Conservation (phyloP, 2,888 invertebrate genomes). For the Cecidostiba fungosa region DNA sequence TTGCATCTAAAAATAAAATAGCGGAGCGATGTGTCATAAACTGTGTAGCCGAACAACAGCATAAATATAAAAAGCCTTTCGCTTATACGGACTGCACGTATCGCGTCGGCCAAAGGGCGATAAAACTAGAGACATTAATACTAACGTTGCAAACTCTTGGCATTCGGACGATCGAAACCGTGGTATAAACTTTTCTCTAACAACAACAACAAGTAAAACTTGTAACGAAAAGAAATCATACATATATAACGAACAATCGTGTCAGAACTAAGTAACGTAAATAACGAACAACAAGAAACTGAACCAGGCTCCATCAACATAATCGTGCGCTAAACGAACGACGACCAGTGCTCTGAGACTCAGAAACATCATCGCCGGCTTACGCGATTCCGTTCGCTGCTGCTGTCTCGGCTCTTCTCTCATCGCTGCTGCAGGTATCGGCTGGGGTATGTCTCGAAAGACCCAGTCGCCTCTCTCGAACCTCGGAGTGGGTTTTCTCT, state of each 20-base stretch:
- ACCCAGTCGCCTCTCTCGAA: slow-evolving; percentile 72
- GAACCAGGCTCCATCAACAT: slow-evolving; percentile 70
- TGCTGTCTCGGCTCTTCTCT: not conserved
- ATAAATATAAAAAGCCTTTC: not conserved
- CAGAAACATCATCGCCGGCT: slow-evolving; percentile 56
- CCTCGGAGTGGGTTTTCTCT: slow-evolving; percentile 72
- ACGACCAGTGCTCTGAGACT: slow-evolving; percentile 48
- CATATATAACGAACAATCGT: slow-evolving; percentile 25
- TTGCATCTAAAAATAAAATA: not conserved
- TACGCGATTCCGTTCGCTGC: slow-evolving; percentile 58
- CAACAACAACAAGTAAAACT: slow-evolving; percentile 11
- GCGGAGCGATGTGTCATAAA: not conserved
- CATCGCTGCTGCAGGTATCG: slow-evolving; percentile 44
- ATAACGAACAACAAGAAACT: slow-evolving; percentile 65
- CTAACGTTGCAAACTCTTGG: slow-evolving; percentile 10
- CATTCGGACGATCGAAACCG: slow-evolving; percentile 65
- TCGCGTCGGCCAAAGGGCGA: not conserved
- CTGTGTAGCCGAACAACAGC: not conserved
- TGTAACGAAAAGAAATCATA: slow-evolving; percentile 27
- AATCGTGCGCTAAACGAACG: slow-evolving; percentile 54
- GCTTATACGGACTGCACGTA: slow-evolving; percentile 39
- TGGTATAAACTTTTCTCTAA: not conserved
- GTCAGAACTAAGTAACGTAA: slow-evolving; percentile 8
- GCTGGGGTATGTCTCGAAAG: slow-evolving; percentile 68
- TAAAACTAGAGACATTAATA: slow-evolving; percentile 20